Evolutionary conservation across 2,797 vertebrate species (phyloP).

Genomic region (Bradypodion pumilum): DNA sequence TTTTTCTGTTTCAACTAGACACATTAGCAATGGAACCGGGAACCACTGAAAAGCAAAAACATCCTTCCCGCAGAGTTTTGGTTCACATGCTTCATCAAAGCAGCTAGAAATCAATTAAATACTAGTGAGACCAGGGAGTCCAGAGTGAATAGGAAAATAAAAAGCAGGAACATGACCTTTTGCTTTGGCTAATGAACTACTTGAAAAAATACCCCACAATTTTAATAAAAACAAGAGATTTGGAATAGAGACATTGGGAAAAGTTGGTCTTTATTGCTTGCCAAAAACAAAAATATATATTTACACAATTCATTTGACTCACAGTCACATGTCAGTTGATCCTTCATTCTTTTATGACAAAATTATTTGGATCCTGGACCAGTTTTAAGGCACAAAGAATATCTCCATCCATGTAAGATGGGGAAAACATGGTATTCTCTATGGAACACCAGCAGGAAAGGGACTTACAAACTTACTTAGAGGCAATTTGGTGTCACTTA

Average conservation of each 20-base stretch:
- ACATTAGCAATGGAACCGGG: background rate
- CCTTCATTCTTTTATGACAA: background rate
- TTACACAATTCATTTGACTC: background rate
- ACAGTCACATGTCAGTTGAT: background rate
- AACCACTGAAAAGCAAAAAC: background rate
- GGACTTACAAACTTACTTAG: no score
- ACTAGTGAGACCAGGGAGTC: background rate
- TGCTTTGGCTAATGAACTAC: background rate
- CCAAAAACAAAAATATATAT: background rate
- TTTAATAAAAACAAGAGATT: background rate
- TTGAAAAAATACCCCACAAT: background rate
- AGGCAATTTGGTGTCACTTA: no score
- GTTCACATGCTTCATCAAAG: background rate
- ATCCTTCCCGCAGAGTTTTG: fast-evolving
- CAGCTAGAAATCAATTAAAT: background rate
- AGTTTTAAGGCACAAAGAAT: background rate
- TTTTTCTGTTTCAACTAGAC: no score
- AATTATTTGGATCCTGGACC: background rate
- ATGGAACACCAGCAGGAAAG: no score
- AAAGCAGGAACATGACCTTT: background rate
- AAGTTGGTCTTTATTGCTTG: background rate
- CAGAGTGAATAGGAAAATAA: background rate
- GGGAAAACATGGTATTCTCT: no score
- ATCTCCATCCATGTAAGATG: background rate
- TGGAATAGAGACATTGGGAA: background rate